phyloP scores from a whole-genome alignment of 35 echinoderm and acorn worm species.

The Lytechinus variegatus region DNA sequence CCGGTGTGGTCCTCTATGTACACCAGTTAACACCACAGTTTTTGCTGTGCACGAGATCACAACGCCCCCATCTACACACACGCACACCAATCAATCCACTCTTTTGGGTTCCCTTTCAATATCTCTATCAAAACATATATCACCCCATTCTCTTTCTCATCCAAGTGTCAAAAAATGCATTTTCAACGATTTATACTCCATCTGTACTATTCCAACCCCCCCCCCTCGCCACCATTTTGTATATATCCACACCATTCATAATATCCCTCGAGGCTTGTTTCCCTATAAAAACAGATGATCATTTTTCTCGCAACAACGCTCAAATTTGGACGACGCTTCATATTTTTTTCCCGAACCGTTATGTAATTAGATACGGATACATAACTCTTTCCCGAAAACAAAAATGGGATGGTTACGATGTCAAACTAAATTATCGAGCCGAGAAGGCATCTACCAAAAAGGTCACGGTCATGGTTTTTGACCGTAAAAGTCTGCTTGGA shows the following conservation, averaged over 20 bases:
- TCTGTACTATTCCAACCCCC: background rate
- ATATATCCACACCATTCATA: background rate
- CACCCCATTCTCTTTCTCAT: too few relatives aligned
- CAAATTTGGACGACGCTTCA: background rate
- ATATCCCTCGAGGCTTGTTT: background rate
- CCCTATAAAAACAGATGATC: background rate
- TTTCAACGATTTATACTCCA: background rate
- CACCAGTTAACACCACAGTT: too few relatives aligned
- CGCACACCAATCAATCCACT: too few relatives aligned
- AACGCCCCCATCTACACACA: too few relatives aligned
- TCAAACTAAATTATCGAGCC: background rate
- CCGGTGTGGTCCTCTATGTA: too few relatives aligned
- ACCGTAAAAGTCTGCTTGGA: background rate
- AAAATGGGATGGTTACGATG: background rate
- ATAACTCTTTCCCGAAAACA: background rate
- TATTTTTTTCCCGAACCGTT: background rate
- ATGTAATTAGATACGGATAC: constrained; percentile 13
- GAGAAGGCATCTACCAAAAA: background rate
- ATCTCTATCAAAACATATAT: too few relatives aligned
- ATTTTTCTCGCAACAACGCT: background rate
- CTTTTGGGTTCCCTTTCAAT: too few relatives aligned
- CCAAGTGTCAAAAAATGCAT: too few relatives aligned
- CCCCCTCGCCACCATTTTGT: background rate
- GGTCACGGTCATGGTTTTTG: background rate
- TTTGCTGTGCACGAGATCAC: too few relatives aligned